Evolutionary conservation across 2,888 invertebrate genomes (phyloP), one percentile per base, ranked within the genome.

Genomic region (Tupiocoris notatus): DNA sequence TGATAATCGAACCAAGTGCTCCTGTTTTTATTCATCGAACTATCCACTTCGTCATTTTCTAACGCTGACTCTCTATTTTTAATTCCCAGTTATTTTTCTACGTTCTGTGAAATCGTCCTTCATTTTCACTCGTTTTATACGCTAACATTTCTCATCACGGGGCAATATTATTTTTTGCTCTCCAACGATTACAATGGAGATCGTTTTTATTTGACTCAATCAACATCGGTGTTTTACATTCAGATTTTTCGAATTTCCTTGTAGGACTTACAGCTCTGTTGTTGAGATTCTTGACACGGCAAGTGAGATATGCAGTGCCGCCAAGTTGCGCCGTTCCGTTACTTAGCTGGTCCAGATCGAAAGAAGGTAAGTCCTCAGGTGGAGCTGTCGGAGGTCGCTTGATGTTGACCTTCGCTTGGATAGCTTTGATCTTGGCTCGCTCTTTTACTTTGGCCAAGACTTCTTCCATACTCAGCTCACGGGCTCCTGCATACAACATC

Each of bases 281-380:
- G 81, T 89, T 90, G 80, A 91, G 87, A 73, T 80, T 80, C 77
- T 90, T 88, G 82, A 92, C 91, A 82, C 91, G 89, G 85, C 93
- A 93, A 84, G 92, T 92, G 81, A 93, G 87, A 85, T 90, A 92
- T 80, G 92, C 92, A 65, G 90, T 89, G 75, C 90, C 89, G 70
- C 92, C 92, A 78, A 92, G 87, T 85, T 92, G 92, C 81, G 89
- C 92, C 71, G 91, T 89, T 80, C 91, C 88, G 84, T 92, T 91
- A 81, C 90, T 89, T 79, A 89, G 88, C 78, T 91, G 91, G 85
- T 89, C 90, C 86, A 91, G 91, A 84, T 91, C 89, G 80, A 81
- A 80, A 23, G 79, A 78, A 21, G 83, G 83, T 75, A 79, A 59
- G 56, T 79, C 78, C n/a, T 66, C 78, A 1, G 79, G 79, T 2